A percentile compares a stretch with the other conserved stretches of the same genome.
Conservation (phyloP, 2,113 vertebrate species). For the Ailuropoda melanoleuca region DNA sequence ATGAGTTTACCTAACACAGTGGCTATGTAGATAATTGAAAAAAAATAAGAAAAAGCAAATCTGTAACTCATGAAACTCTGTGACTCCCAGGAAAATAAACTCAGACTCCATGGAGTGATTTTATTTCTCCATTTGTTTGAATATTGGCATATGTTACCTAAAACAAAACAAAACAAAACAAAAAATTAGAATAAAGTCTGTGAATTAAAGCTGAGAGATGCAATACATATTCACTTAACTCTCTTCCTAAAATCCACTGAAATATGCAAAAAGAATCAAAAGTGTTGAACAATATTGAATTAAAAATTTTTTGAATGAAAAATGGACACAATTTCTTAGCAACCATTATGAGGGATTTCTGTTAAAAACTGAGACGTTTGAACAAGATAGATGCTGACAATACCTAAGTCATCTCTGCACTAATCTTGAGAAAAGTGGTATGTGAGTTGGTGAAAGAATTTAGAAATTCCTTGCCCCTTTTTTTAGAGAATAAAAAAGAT, state of each 20-base stretch:
- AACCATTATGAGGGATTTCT: neutral
- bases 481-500: neutral
- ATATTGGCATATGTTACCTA: constrained; percentile 1
- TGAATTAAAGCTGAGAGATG: neutral
- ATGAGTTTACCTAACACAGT: constrained; percentile 43
- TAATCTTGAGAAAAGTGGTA: neutral
- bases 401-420: neutral
- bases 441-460: neutral
- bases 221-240: neutral
- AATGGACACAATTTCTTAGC: neutral
- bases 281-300: neutral
- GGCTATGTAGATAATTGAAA: neutral
- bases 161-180: neutral
- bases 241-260: neutral
- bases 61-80: constrained; percentile 23
- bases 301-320: neutral
- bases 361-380: neutral
- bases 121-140: constrained; percentile 35
- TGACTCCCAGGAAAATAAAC: constrained; percentile 63
- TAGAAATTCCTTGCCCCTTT: neutral
- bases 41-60: constrained; percentile 40
- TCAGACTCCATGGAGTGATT: constrained; percentile 35
- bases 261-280: neutral
- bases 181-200: neutral
- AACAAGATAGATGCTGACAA: neutral